Evolutionary conservation across 2,888 invertebrate genomes (phyloP).

Genomic region (Cetonia aurata): DNA sequence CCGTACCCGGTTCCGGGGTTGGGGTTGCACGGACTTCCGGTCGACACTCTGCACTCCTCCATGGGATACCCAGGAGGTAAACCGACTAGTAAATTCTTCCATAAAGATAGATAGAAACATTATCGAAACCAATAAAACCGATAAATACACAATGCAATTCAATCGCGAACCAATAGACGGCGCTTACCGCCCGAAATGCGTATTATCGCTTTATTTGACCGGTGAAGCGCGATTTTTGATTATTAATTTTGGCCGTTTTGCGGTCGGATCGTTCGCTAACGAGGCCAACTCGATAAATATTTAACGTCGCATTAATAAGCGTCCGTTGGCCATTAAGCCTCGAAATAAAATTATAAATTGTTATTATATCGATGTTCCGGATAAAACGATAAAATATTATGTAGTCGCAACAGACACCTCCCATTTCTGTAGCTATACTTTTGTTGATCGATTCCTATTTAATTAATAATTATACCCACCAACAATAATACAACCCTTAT

Average conservation of each 20-base stretch:
- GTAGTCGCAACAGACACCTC: background rate
- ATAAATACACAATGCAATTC: background rate
- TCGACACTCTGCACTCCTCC: conserved; percentile 76
- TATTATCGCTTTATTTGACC: background rate
- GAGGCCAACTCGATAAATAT: conserved; percentile 37
- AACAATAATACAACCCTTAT: too few species aligned
- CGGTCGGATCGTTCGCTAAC: conserved; percentile 3
- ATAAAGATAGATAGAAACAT: background rate
- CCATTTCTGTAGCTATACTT: too few species aligned
- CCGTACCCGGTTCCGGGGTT: conserved; percentile 72
- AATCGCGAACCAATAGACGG: too few species aligned
- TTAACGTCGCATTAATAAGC: conserved; percentile 37
- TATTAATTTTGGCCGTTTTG: conserved; percentile 18
- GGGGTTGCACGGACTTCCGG: conserved; percentile 71
- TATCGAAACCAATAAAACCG: background rate
- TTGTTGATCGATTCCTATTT: too few species aligned
- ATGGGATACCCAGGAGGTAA: conserved; percentile 76
- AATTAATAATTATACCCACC: too few species aligned
- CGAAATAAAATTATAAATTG: conserved; percentile 42
- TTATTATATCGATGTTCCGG: conserved; percentile 41
- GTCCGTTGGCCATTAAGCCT: conserved; percentile 1
- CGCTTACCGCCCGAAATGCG: background rate
- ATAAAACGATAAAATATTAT: conserved; percentile 31
- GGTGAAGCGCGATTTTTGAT: conserved; percentile 1
- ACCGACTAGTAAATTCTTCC: background rate